Base-by-base conservation (phyloP, 2,113 vertebrate genomes). In the Nibea albiflora region DNA sequence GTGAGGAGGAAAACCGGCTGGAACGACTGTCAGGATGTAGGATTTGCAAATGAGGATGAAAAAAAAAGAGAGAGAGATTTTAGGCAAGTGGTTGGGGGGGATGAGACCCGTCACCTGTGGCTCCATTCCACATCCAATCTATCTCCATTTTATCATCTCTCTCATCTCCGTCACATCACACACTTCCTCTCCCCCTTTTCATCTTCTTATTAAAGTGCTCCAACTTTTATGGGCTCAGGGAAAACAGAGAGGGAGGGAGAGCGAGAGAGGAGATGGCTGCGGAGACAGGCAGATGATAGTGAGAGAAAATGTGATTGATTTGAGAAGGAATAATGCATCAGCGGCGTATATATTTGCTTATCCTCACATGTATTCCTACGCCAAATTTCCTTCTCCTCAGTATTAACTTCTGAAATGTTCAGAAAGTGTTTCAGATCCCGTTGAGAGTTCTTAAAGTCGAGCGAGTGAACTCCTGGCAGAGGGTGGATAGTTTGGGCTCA, bases 81-180 rank as follows among this genome's bases (percentile, higher is more conserved):
- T 69, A 15, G 75, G 28, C 0, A 1, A 57, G 60, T 76, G 28
- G 76, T 73, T 75, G 58, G 79, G 73, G 83, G 65, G 58, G 76
- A 80, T 77, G 85, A 85, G 80, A 75, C 57, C 78, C 65, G 84
- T 90, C 86, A 93, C 90, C 91, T 93, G 82, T 85, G 81, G 84
- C 86, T 84, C 63, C 56, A 73, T 81, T 86, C 83, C 81, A 78
- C 68, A 68, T 87, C 77, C 78, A 66, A 81, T 89, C 85, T 69
- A 76, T 87, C 76, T 72, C 73, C n/a, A 85, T 92, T 90, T 89
- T 83, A 89, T 90, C 88, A 83, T 71, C 52, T 67, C 78, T 88
- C 87, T 88, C 89, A 89, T 91, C 87, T 86, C 78, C 79, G 68
- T 86, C 81, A 63, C 87, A 81, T 85, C 81, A 79, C 82, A 85